Evolutionary conservation across 30 jellyfish, hydroid and myxozoan species (phyloP).

Genomic region (Mastigias papua): DNA sequence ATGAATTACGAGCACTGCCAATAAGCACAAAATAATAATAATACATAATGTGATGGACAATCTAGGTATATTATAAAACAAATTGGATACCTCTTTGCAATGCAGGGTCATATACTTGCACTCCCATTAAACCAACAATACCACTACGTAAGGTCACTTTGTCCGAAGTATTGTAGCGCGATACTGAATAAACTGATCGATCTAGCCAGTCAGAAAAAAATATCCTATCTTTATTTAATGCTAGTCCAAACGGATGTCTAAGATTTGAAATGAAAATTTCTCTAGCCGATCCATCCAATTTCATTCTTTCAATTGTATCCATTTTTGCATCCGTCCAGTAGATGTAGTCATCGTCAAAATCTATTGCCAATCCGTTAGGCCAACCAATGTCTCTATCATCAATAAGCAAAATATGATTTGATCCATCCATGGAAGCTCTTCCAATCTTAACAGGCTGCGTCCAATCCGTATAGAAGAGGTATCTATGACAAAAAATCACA

Average conservation of each 20-base stretch:
- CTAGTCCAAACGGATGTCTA: constrained; percentile 94
- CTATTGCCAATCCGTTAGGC: constrained; percentile 98
- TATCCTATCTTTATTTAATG: constrained; percentile 64
- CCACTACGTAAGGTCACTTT: constrained; percentile 47
- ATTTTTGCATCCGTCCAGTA: constrained; percentile 98
- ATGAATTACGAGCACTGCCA: no score
- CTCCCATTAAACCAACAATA: constrained; percentile 93
- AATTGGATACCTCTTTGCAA: constrained; percentile 84
- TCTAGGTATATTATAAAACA: not conserved
- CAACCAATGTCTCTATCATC: constrained; percentile 79
- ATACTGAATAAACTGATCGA: constrained; percentile 63
- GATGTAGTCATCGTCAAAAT: constrained; percentile 48
- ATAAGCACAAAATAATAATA: no score
- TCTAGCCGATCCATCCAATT: constrained; percentile 83
- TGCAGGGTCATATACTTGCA: constrained; percentile 81
- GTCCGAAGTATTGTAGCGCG: constrained; percentile 59
- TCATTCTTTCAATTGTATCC: constrained; percentile 85
- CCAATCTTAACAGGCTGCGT: constrained; percentile 94
- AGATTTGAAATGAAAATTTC: constrained; percentile 52
- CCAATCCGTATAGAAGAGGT: constrained; percentile 96
- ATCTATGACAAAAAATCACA: constrained; percentile 36
- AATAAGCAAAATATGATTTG: constrained; percentile 69
- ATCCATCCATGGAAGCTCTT: constrained; percentile 92
- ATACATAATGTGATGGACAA: not conserved
- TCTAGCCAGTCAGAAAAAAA: constrained; percentile 97